Base-by-base conservation (phyloP, 2,888 invertebrate genomes). In the Anoplius nigerrimus region DNA sequence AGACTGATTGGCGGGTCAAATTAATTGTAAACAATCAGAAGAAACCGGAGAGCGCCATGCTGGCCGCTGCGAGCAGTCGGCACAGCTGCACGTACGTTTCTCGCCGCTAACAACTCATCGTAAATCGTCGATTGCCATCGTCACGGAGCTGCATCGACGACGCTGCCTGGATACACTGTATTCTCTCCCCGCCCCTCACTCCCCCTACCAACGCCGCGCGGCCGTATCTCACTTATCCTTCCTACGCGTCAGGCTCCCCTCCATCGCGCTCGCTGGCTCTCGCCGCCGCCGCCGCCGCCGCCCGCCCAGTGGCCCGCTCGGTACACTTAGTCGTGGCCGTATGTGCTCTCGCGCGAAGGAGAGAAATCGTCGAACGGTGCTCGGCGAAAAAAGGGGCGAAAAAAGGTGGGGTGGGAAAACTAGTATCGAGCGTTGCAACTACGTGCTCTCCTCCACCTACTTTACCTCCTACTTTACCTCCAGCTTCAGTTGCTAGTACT, bases 1-100 rank as follows among this genome's bases (percentile, higher is more conserved):
- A 34, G 34, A 34, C 34, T 34, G 18, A 27, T 5, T 20, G 56
- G 34, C 55, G 56, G 62, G 68, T 74, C 68, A 74, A 76, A 78
- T 78, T 78, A 78, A 78, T 78, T 76, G 76, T 74, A 76, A 78
- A 78, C 78, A 78, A 72, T 78, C 69, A 63, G 56, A 69, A 60
- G 59, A 58, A 69, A 60, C 69, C 62, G 62, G 60, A 63, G 68
- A 66, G 46, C 5, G 22, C 22, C n/a, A 13, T 66, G 55, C 66
- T 65, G 45, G 16, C 11, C 16, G 62, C 48, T 56, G 60, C 64
- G 46, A 56, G 56, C 56, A 66, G 61, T 68, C 61, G 64, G 68
- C 65, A 67, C 74, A 72, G 20, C 18, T 57, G 46, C 69, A 66
- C 71, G 73, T 72, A 69, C 72, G 59, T 54, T 34, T 34, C 34